phyloP scores from a whole-genome alignment of 1,140 invertebrate genomes.

The Druon quercuslanigerum region DNA sequence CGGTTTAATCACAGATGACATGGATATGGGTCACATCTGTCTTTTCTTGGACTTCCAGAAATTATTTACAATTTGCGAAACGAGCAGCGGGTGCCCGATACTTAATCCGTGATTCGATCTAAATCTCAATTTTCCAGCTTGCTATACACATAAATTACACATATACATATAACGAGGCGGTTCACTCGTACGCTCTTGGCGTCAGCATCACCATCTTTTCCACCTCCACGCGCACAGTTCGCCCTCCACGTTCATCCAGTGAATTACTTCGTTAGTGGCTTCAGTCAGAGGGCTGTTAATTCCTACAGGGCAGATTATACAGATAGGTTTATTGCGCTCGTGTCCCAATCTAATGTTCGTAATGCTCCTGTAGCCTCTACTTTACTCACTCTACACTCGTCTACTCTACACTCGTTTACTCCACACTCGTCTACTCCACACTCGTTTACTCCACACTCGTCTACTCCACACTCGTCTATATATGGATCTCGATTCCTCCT shows the following conservation, averaged over 20 bases:
- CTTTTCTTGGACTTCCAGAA: background rate
- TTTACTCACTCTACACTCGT: too few relatives aligned
- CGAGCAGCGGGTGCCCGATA: slow-evolving; percentile 47
- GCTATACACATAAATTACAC: slow-evolving; percentile 45
- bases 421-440: background rate
- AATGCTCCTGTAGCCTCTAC: slow-evolving; percentile 61
- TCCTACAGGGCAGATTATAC: slow-evolving; percentile 77
- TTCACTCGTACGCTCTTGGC: slow-evolving; percentile 33
- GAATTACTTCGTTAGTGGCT: slow-evolving; percentile 77
- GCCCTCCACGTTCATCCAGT: slow-evolving; percentile 73
- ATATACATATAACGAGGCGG: slow-evolving; percentile 42
- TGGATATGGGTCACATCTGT: too few relatives aligned
- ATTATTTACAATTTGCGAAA: slow-evolving; percentile 26
- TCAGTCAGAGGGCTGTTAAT: slow-evolving; percentile 77
- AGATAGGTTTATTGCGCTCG: slow-evolving; percentile 77
- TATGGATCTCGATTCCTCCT: slow-evolving; percentile 17
- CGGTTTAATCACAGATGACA: slow-evolving; percentile 28
- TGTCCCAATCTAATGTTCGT: slow-evolving; percentile 77
- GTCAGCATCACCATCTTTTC: slow-evolving; percentile 43
- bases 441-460: background rate
- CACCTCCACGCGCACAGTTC: slow-evolving; percentile 48
- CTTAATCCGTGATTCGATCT: slow-evolving; percentile 66
- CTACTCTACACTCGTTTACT: too few relatives aligned
- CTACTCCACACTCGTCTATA: background rate
- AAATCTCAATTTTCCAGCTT: slow-evolving; percentile 72